phyloP scores from a whole-genome alignment of 2,797 vertebrate species.

The Spondyliosoma cantharus region DNA sequence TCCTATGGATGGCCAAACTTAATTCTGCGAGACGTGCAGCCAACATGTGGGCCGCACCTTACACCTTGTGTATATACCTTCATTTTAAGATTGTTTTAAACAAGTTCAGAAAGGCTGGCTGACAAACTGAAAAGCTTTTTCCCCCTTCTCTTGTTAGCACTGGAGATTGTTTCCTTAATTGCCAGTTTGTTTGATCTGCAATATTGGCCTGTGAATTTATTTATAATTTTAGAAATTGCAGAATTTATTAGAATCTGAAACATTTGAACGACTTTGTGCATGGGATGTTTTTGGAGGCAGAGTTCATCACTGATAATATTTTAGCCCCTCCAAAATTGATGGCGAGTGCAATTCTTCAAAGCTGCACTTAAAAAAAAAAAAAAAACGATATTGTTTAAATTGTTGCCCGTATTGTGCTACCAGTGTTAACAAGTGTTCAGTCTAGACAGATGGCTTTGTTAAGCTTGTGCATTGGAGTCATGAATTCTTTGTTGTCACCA shows the following conservation, averaged over 20 bases:
- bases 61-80: constrained; percentile 87
- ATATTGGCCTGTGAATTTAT: constrained; percentile 78
- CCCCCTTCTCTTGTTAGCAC: constrained; percentile 71
- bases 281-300: constrained; percentile 63
- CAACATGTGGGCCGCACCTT: constrained; percentile 68
- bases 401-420: constrained; percentile 60
- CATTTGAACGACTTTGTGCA: constrained; percentile 57
- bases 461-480: constrained; percentile 73
- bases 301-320: constrained; percentile 47
- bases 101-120: constrained; percentile 91
- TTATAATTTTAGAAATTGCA: constrained; percentile 79
- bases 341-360: constrained; percentile 61
- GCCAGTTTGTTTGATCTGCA: constrained; percentile 72
- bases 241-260: constrained; percentile 62
- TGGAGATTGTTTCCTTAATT: constrained; percentile 70
- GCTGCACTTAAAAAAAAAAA: constrained; percentile 68
- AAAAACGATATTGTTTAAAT: constrained; percentile 57
- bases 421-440: constrained; percentile 78
- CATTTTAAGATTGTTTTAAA: constrained; percentile 88
- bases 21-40: constrained; percentile 73
- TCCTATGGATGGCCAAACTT: constrained; percentile 79
- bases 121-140: constrained; percentile 79
- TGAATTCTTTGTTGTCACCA: constrained; percentile 76
- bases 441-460: constrained; percentile 68
- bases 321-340: constrained; percentile 63